phyloP scores from a whole-genome alignment of 30 jellyfish, hydroid and myxozoan genomes.

The Nemopilema nomurai region DNA sequence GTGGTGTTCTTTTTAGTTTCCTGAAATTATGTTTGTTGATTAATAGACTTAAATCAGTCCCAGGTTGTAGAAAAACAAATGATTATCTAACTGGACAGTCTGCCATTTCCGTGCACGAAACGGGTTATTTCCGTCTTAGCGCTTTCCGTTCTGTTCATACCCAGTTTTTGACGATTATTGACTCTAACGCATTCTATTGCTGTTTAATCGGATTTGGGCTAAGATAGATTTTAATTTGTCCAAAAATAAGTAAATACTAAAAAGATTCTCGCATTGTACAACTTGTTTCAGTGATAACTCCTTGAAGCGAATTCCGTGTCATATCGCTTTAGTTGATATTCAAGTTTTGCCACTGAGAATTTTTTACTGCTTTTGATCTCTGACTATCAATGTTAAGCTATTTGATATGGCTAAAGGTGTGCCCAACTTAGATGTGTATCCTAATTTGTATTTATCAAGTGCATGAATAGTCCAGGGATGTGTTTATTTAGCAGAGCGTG shows the following conservation, averaged over 20 bases:
- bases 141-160: constrained; percentile 5
- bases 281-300: too few relatives aligned
- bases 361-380: too few relatives aligned
- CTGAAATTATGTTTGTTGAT: constrained; percentile 27
- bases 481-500: too few relatives aligned
- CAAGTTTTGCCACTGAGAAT: too few relatives aligned
- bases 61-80: constrained; percentile 11
- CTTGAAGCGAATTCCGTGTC: too few relatives aligned
- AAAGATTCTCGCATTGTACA: too few relatives aligned
- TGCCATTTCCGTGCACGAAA: constrained; percentile 34
- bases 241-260: neutral
- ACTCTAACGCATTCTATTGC: neutral
- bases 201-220: neutral
- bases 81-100: constrained; percentile 2
- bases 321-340: too few relatives aligned
- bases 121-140: constrained; percentile 11
- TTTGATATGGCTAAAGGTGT: too few relatives aligned
- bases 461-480: too few relatives aligned
- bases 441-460: too few relatives aligned
- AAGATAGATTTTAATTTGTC: neutral
- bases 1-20: constrained; percentile 3
- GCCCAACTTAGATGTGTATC: too few relatives aligned
- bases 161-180: neutral
- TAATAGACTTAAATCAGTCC: constrained; percentile 8
- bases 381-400: too few relatives aligned